Conservation (phyloP, 1,140 invertebrate genomes). For the Chlorops oryzae region DNA sequence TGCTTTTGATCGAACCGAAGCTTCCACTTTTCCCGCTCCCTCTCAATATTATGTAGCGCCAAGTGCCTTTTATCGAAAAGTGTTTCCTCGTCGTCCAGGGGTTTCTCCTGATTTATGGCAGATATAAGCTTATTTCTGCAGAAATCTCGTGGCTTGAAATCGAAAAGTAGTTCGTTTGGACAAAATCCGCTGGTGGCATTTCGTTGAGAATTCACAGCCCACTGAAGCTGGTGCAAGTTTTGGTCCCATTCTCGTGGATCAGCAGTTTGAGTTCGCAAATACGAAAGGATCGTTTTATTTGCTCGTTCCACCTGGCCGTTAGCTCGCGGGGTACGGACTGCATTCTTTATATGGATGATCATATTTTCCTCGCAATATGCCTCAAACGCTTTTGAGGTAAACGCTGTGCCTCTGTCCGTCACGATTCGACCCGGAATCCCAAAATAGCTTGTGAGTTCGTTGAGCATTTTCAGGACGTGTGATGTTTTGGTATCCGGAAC, state of each 20-base stretch:
- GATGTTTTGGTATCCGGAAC: conserved; percentile 14
- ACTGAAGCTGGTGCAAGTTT: conserved; percentile 17
- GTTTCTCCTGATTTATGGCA: neutral
- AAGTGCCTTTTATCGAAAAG: neutral
- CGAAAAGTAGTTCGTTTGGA: conserved; percentile 20
- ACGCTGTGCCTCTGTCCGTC: too few species aligned
- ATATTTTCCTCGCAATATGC: too few species aligned
- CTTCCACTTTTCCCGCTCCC: neutral
- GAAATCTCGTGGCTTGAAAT: neutral
- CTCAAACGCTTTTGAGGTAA: too few species aligned
- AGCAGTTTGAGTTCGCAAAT: neutral
- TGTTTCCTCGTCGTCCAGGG: neutral
- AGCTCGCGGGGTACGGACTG: too few species aligned
- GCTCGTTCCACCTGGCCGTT: conserved; percentile 22
- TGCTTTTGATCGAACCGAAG: neutral
- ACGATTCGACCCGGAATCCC: too few species aligned
- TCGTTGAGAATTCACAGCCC: conserved; percentile 23
- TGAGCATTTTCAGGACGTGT: conserved; percentile 24
- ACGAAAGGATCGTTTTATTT: conserved; percentile 16
- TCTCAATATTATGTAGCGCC: neutral
- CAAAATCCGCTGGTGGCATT: conserved; percentile 17
- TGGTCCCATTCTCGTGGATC: conserved; percentile 18
- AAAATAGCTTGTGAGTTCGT: neutral
- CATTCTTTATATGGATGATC: too few species aligned
- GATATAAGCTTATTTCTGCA: neutral